Evolutionary conservation across 2,113 vertebrate species (phyloP).

Genomic region (Hiodon tergisus): DNA sequence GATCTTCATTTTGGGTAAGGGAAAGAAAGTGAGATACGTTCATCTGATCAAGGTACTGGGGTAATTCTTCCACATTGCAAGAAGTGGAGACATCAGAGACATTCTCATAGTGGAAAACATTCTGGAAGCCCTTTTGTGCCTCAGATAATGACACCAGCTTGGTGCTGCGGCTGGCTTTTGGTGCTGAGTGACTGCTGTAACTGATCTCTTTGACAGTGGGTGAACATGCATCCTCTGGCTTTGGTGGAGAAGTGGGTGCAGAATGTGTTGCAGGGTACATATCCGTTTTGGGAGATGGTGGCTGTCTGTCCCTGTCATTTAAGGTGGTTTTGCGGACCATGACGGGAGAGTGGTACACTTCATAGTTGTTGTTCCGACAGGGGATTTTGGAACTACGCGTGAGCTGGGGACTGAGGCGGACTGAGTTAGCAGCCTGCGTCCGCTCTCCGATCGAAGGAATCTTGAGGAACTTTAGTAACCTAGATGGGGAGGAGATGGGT

Average conservation of each 20-base stretch:
- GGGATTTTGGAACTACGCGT: conserved; percentile 83
- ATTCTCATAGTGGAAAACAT: conserved; percentile 65
- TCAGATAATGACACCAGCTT: conserved; percentile 36
- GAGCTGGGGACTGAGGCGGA: conserved; percentile 83
- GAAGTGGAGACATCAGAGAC: conserved; percentile 43
- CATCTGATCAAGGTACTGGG: conserved; percentile 47
- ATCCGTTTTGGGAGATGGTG: conserved; percentile 57
- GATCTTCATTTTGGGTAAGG: conserved; percentile 38
- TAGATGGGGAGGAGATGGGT: conserved; percentile 66
- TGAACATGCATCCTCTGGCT: conserved; percentile 51
- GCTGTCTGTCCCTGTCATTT: conserved; percentile 57
- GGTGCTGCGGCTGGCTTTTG: conserved; percentile 44
- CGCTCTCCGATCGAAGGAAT: conserved; percentile 71
- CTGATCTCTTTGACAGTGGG: conserved; percentile 48
- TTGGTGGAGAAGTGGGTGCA: conserved; percentile 63
- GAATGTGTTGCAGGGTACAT: conserved; percentile 64
- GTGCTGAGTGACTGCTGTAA: conserved; percentile 48
- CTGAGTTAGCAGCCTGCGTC: conserved; percentile 52
- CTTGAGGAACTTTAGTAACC: conserved; percentile 82
- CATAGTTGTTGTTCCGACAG: conserved; percentile 80
- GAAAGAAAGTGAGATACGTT: conserved; percentile 45
- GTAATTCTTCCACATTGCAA: conserved; percentile 32
- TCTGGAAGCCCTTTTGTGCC: conserved; percentile 44
- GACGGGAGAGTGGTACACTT: conserved; percentile 76
- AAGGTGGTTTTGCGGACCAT: conserved; percentile 66